phyloP scores from a whole-genome alignment of 2,113 vertebrate species.

The Morone saxatilis region DNA sequence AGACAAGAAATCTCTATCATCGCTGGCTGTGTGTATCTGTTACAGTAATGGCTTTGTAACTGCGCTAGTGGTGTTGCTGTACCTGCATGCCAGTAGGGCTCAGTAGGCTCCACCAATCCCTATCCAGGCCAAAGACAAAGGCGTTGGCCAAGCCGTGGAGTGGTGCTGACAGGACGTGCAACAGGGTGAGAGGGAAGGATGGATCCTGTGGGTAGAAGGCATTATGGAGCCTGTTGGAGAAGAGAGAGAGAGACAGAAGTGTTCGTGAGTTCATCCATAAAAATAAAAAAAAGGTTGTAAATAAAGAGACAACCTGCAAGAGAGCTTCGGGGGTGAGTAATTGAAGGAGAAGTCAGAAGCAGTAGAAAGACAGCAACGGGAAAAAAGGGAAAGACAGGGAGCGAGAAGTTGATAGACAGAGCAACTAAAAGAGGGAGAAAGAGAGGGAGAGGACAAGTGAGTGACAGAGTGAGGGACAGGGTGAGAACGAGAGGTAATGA shows the following conservation, averaged over 20 bases:
- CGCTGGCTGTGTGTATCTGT: constrained; percentile 6
- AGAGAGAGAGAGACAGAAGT: constrained; percentile 18
- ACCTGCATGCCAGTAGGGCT: constrained; percentile 83
- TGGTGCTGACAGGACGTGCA: constrained; percentile 84
- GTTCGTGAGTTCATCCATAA: constrained; percentile 43
- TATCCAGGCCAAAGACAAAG: constrained; percentile 84
- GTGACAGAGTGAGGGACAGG: constrained; percentile 77
- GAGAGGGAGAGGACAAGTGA: constrained; percentile 74
- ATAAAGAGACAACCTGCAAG: constrained; percentile 59
- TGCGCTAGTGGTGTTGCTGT: constrained; percentile 4
- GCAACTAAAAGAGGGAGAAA: constrained; percentile 51
- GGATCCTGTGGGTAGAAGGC: constrained; percentile 81
- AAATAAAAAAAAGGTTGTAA: constrained; percentile 52
- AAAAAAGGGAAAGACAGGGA: constrained; percentile 25
- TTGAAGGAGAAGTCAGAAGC: constrained; percentile 52
- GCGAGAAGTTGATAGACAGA: constrained; percentile 59
- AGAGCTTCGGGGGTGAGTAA: constrained; percentile 48
- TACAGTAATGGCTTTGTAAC: background rate
- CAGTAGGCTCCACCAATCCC: constrained; percentile 83
- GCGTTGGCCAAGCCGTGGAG: constrained; percentile 87
- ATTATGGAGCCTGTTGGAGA: constrained; percentile 82
- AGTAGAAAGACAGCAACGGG: constrained; percentile 25
- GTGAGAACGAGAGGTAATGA: constrained; percentile 78
- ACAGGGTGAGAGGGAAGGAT: constrained; percentile 82
- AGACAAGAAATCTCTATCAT: background rate